Conservation (phyloP, 2,797 vertebrate species). For the Artibeus jamaicensis region DNA sequence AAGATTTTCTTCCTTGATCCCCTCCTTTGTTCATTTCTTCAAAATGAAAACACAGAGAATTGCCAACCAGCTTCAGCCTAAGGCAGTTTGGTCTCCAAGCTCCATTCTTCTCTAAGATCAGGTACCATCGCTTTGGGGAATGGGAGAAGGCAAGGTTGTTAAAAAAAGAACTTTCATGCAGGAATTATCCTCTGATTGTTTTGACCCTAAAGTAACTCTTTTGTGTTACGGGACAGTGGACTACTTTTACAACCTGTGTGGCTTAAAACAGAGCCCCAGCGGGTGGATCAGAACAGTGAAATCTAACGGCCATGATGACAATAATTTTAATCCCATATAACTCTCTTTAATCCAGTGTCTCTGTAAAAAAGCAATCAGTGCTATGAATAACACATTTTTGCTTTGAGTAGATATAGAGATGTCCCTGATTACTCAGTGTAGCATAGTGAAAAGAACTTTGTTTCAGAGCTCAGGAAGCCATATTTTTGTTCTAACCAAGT, state of each 20-base stretch:
- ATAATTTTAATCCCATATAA: neutral
- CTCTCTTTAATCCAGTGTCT: neutral
- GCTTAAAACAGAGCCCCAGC: slow-evolving; percentile 4
- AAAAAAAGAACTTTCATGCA: neutral
- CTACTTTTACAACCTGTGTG: neutral
- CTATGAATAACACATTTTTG: neutral
- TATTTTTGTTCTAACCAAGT: neutral
- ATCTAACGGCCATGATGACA: neutral
- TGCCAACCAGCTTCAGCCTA: neutral
- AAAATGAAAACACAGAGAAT: neutral
- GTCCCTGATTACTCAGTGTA: neutral
- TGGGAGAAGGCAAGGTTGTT: neutral
- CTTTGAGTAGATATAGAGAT: neutral
- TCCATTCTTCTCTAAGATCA: neutral
- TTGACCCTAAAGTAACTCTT: neutral
- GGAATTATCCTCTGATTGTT: neutral
- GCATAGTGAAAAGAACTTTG: neutral
- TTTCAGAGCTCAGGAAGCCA: neutral
- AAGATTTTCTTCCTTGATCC: neutral
- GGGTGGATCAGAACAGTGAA: neutral
- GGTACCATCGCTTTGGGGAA: neutral
- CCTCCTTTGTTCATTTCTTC: neutral
- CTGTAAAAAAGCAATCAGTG: neutral
- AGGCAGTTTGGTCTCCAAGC: neutral
- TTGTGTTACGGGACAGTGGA: neutral